These are phyloP conservation scores for Cairina moschata DNA, from an alignment of 2,113 vertebrate species.

Conservation along the genomic window DNA sequence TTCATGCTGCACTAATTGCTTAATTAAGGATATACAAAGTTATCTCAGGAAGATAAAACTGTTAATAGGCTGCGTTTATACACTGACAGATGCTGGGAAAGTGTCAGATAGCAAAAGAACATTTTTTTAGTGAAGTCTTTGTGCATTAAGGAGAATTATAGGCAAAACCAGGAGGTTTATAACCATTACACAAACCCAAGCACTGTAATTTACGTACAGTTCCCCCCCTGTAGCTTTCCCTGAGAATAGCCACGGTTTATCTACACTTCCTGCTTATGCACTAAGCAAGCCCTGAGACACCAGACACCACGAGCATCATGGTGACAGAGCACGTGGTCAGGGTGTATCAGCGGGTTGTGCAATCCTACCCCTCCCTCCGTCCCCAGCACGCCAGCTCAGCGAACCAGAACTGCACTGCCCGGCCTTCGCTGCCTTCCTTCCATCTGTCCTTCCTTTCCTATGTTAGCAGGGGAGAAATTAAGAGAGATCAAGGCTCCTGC, in stretches of 20 bases:
- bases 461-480: no score
- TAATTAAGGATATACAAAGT: background rate
- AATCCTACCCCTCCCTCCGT: background rate
- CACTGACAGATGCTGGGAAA: background rate
- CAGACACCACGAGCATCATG: accelerated
- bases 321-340: accelerated
- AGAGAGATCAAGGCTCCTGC: background rate
- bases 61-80: background rate
- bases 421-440: background rate
- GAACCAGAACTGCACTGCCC: background rate
- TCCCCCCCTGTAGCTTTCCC: background rate
- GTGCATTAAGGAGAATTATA: background rate
- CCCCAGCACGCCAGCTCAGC: background rate
- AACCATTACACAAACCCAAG: background rate
- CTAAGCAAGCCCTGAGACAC: background rate
- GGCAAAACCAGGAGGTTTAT: background rate
- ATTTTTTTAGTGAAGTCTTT: background rate
- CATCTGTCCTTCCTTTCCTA: background rate
- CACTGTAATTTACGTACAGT: background rate
- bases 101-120: accelerated
- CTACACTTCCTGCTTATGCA: background rate
- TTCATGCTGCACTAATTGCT: background rate
- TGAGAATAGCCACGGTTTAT: background rate
- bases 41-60: background rate
- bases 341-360: background rate